Conservation (phyloP, 2,888 invertebrate genomes). For the Ceriagrion tenellum region DNA sequence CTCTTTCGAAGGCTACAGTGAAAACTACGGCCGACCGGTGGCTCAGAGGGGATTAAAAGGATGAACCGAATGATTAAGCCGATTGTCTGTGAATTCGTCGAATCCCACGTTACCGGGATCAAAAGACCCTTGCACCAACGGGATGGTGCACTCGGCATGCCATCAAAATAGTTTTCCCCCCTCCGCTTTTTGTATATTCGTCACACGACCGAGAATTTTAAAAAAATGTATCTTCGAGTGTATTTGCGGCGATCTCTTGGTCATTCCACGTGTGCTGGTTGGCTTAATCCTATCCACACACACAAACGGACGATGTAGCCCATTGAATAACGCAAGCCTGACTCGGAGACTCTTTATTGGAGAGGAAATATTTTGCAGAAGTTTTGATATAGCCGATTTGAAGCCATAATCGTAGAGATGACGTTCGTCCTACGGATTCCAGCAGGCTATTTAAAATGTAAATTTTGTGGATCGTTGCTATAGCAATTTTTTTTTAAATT, state of each 20-base stretch:
- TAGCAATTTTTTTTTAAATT: no score
- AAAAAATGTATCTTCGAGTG: background rate
- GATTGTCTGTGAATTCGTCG: background rate
- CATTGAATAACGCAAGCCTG: no score
- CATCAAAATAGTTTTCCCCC: background rate
- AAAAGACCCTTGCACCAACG: background rate
- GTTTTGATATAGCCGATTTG: no score
- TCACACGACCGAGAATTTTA: background rate
- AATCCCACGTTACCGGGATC: background rate
- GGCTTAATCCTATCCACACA: background rate
- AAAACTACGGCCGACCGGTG: background rate
- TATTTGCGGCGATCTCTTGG: background rate
- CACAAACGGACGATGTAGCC: no score
- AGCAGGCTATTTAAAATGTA: no score
- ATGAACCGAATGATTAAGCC: conserved; percentile 7
- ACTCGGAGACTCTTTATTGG: no score
- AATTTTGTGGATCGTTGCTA: no score
- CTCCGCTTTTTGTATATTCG: background rate
- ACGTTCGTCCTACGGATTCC: no score
- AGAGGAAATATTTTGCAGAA: no score
- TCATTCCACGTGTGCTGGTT: background rate
- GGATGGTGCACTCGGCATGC: background rate
- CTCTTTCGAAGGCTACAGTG: background rate
- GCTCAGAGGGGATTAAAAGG: conserved; percentile 12
- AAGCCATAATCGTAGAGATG: no score